phyloP scores from a whole-genome alignment of 2,113 vertebrate genomes.

The Pygoscelis antarcticus region DNA sequence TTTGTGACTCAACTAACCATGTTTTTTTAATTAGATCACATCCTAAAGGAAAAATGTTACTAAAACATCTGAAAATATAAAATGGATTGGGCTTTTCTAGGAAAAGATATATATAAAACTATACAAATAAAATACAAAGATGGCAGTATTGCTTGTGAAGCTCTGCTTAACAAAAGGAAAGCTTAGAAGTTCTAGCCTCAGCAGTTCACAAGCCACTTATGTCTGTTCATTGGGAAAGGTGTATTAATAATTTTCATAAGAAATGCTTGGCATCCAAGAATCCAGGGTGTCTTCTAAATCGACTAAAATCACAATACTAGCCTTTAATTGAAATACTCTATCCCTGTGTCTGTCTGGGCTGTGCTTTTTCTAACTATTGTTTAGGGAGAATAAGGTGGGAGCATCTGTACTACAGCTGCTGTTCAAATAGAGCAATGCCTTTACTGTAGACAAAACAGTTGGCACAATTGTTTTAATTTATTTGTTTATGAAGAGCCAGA shows the following conservation, averaged over 20 bases:
- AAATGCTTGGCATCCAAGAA: neutral
- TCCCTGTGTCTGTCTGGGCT: neutral
- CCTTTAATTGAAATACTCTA: neutral
- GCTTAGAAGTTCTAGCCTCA: neutral
- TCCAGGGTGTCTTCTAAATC: neutral
- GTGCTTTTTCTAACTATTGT: neutral
- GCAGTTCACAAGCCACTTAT: neutral
- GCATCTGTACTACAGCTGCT: conserved; percentile 64
- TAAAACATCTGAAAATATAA: conserved; percentile 32
- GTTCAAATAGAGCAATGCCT: neutral
- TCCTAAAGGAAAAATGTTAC: conserved; percentile 50
- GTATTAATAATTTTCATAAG: neutral
- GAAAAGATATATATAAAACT: neutral
- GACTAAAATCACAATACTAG: neutral
- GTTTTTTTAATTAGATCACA: conserved; percentile 63
- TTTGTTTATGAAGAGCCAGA: conserved; percentile 52
- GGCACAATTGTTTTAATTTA: conserved; percentile 25
- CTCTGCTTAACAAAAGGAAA: neutral
- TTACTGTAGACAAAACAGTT: conserved; percentile 64
- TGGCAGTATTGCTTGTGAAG: neutral
- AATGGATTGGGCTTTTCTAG: conserved; percentile 7
- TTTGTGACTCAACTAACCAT: conserved; percentile 42
- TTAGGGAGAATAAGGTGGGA: conserved; percentile 21
- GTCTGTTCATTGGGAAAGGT: conserved; percentile 2
- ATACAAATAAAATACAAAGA: neutral